Percentiles rank a stretch among this genome's conserved stretches.
Evolutionary conservation across 2,113 vertebrate species (phyloP).

Genomic region (Vulpes ferrilata): DNA sequence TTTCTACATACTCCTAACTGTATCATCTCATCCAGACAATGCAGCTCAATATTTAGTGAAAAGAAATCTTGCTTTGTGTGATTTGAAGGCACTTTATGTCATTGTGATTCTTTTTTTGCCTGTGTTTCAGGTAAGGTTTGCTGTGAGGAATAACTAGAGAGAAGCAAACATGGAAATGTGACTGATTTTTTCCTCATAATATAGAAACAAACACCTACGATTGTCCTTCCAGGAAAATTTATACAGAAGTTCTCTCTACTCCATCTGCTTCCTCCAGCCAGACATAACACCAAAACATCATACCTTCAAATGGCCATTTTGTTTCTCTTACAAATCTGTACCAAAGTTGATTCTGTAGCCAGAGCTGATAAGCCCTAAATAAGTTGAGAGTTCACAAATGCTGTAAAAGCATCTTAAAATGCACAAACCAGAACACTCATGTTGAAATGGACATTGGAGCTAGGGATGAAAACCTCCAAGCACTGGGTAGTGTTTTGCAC

Average conservation of each 20-base stretch:
- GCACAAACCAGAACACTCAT: neutral
- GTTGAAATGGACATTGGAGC: neutral
- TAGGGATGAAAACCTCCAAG: neutral
- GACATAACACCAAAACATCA: neutral
- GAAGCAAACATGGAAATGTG: neutral
- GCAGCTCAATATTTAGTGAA: neutral
- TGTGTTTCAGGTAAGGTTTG: neutral
- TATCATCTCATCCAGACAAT: neutral
- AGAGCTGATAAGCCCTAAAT: neutral
- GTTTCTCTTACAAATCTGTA: neutral
- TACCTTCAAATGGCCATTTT: neutral
- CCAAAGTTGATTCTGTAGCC: neutral
- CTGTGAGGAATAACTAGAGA: conserved; percentile 5
- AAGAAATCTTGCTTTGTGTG: neutral
- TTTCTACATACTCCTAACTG: neutral
- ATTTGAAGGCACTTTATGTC: conserved; percentile 39
- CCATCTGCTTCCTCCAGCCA: neutral
- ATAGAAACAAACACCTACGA: neutral
- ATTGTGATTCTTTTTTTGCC: neutral
- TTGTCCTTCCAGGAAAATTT: neutral
- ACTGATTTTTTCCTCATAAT: neutral
- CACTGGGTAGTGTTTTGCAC: neutral
- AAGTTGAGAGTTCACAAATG: neutral
- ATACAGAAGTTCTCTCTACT: neutral
- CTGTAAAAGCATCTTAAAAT: neutral